Percentiles rank a stretch among this genome's conserved stretches.
Conservation (phyloP, 2,888 invertebrate genomes). For the Stenchaetothrips biformis region DNA sequence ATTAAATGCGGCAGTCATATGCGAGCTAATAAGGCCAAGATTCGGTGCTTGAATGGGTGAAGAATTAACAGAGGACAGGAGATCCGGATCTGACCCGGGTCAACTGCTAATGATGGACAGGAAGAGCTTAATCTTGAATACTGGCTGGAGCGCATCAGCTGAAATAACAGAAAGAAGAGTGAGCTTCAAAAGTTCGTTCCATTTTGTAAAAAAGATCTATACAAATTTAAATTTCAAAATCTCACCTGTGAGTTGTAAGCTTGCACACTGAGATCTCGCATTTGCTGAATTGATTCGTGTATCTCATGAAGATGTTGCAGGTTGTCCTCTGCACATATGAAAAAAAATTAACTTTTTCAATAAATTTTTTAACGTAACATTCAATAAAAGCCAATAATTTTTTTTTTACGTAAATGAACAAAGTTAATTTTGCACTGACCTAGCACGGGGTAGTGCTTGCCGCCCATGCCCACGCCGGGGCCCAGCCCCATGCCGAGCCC, state of each 20-base stretch:
- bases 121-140: conserved; percentile 63
- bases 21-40: not conserved
- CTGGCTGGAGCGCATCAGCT: conserved; percentile 39
- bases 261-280: conserved; percentile 60
- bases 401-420: conserved; percentile 9
- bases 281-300: conserved; percentile 70
- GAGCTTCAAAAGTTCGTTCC: conserved; percentile 34
- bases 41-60: conserved; percentile 45
- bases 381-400: conserved; percentile 29
- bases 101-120: conserved; percentile 59
- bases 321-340: conserved; percentile 59
- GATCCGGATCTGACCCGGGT: conserved; percentile 52
- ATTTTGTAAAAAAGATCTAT: conserved; percentile 26
- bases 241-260: conserved; percentile 41
- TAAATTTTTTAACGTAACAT: conserved; percentile 21
- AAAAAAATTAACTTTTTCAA: conserved; percentile 27
- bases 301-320: conserved; percentile 68
- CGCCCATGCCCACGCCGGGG: conserved; percentile 38
- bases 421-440: conserved; percentile 43
- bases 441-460: conserved; percentile 61
- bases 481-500: not conserved
- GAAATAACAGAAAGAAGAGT: conserved; percentile 31
- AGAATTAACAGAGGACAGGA: conserved; percentile 48
- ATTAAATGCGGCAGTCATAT: conserved; percentile 1
- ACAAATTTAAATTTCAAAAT: conserved; percentile 29